Conservation (phyloP, 92 coral and sea anemone species). For the Plumapathes pennacea region DNA sequence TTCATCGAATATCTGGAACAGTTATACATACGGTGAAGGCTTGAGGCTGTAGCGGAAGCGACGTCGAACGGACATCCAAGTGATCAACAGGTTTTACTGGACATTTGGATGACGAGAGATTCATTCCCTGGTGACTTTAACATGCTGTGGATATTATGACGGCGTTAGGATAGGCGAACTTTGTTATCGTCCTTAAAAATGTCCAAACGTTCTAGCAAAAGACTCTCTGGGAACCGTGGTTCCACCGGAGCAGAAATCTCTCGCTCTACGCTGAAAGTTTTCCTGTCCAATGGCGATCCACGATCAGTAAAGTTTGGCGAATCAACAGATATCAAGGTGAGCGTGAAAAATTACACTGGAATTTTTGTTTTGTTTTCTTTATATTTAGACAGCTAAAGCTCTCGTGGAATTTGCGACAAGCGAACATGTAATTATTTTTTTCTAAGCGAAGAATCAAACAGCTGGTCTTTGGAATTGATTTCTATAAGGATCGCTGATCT, state of each 20-base stretch:
- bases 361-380: not conserved
- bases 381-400: slow-evolving; percentile 16
- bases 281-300: slow-evolving; percentile 92
- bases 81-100: too few species aligned
- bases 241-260: slow-evolving; percentile 88
- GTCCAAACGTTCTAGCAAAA: slow-evolving; percentile 76
- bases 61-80: too few species aligned
- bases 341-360: not conserved
- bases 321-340: slow-evolving; percentile 93
- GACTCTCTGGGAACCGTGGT: slow-evolving; percentile 77
- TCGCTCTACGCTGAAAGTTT: slow-evolving; percentile 92
- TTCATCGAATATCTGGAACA: too few species aligned
- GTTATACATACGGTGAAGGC: too few species aligned
- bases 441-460: not conserved
- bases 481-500: too few species aligned
- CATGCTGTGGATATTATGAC: slow-evolving; percentile 8
- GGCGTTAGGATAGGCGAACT: not conserved
- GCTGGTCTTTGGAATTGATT: too few species aligned
- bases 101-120: too few species aligned
- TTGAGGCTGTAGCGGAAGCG: too few species aligned
- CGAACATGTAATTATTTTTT: not conserved
- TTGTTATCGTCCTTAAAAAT: slow-evolving; percentile 42
- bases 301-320: slow-evolving; percentile 97
- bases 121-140: too few species aligned
- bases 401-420: slow-evolving; percentile 19